Percentiles rank a stretch among this genome's conserved stretches.
phyloP scores from a whole-genome alignment of 2,888 invertebrate genomes.

The Sinotaia quadrata region DNA sequence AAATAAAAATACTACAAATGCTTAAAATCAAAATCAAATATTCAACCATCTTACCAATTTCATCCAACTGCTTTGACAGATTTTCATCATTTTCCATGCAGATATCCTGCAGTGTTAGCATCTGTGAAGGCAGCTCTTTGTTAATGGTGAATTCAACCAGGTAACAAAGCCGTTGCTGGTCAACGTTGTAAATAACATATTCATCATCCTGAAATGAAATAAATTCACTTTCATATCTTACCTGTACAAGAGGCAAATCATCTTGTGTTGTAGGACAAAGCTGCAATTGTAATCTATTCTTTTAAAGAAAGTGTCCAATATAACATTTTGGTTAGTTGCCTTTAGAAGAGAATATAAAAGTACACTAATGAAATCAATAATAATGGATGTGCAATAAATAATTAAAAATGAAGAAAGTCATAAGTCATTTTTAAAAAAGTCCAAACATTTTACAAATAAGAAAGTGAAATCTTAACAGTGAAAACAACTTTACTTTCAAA shows the following conservation, averaged over 20 bases:
- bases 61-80: not conserved
- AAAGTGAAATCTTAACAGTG: no score
- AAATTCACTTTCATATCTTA: not conserved
- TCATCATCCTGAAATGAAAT: constrained; percentile 64
- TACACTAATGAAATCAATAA: no score
- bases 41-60: constrained; percentile 14
- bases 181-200: constrained; percentile 66
- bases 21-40: not conserved
- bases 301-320: not conserved
- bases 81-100: constrained; percentile 7
- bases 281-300: not conserved
- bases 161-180: constrained; percentile 67
- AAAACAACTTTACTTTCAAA: no score
- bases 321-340: no score
- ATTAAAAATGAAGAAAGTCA: no score
- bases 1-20: not conserved
- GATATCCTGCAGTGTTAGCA: not conserved
- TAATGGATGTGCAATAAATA: no score
- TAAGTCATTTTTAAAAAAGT: no score
- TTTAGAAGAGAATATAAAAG: no score
- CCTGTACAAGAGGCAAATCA: not conserved
- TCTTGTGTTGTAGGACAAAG: no score
- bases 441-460: no score
- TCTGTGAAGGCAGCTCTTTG: constrained; percentile 34
- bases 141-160: constrained; percentile 66